Conservation (phyloP, 1,140 invertebrate genomes). For the Asbolus verrucosus region DNA sequence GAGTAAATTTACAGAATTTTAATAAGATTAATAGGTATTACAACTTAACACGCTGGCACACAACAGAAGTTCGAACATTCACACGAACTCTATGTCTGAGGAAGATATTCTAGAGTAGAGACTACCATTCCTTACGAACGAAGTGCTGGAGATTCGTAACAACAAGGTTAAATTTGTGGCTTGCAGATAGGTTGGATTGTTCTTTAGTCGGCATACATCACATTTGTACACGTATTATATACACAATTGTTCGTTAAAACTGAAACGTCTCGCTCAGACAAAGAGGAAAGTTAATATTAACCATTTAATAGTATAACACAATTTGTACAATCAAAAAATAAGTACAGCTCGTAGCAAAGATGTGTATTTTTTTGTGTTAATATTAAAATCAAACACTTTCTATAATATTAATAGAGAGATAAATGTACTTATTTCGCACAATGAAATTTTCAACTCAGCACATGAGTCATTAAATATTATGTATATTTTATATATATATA, state of each 20-base stretch:
- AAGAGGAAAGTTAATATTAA: constrained; percentile 58
- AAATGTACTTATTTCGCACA: constrained; percentile 57
- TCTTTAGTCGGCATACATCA: constrained; percentile 55
- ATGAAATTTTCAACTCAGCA: constrained; percentile 51
- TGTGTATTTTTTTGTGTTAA: constrained; percentile 57
- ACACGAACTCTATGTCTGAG: constrained; percentile 55
- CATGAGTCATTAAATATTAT: constrained; percentile 49
- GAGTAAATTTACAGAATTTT: constrained; percentile 65
- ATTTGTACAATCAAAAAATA: constrained; percentile 66
- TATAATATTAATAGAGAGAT: constrained; percentile 60
- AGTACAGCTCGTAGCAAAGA: constrained; percentile 65
- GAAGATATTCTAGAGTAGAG: constrained; percentile 43
- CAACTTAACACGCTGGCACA: constrained; percentile 61
- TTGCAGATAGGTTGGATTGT: constrained; percentile 47
- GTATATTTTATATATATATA: constrained; percentile 54
- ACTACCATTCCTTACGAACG: neutral
- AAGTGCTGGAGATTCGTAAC: constrained; percentile 60
- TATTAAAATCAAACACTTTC: constrained; percentile 50
- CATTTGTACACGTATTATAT: constrained; percentile 61
- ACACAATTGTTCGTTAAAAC: constrained; percentile 49
- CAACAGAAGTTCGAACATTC: constrained; percentile 60
- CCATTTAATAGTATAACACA: constrained; percentile 62
- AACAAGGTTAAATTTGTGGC: constrained; percentile 45
- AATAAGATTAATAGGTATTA: constrained; percentile 63
- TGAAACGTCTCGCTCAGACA: constrained; percentile 56